Percentiles rank a stretch among this genome's conserved stretches.
These are phyloP conservation scores for Bhutanitis thaidina DNA, from an alignment of 2,888 invertebrate genomes.

Conservation along the genomic window DNA sequence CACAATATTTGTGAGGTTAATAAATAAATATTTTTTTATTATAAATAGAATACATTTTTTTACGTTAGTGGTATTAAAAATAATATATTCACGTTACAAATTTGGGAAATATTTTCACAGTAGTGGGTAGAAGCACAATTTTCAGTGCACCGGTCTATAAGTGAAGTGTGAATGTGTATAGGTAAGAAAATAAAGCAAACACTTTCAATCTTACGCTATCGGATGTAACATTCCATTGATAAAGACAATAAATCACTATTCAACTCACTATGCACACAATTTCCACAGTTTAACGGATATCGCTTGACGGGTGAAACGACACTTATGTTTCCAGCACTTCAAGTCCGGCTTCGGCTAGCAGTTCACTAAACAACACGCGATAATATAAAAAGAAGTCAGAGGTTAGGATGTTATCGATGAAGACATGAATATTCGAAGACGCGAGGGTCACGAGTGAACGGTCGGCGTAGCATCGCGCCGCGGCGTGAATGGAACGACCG, in stretches of 20 bases:
- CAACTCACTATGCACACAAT: constrained; percentile 66
- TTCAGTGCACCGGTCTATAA: not conserved
- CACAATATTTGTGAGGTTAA: too few relatives aligned
- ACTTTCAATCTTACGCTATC: constrained; percentile 67
- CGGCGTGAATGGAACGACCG: constrained; percentile 77
- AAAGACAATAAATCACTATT: constrained; percentile 58
- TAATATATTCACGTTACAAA: not conserved
- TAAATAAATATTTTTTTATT: too few relatives aligned
- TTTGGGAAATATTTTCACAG: not conserved
- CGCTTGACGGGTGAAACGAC: constrained; percentile 52
- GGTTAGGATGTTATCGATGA: constrained; percentile 77
- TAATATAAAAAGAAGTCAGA: constrained; percentile 76
- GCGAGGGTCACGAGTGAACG: constrained; percentile 79
- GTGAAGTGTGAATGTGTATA: not conserved
- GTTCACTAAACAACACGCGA: constrained; percentile 70
- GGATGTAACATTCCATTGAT: constrained; percentile 64
- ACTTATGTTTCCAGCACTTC: constrained; percentile 68
- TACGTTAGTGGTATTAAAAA: not conserved
- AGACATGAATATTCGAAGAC: constrained; percentile 79
- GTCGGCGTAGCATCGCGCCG: constrained; percentile 67
- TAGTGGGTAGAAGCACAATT: constrained; percentile 5
- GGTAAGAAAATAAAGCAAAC: constrained; percentile 30
- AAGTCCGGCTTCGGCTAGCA: constrained; percentile 58
- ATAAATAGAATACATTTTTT: not conserved
- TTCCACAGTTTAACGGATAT: constrained; percentile 59